These are phyloP conservation scores for Drosophila nigricruria DNA, from an alignment of 2,888 invertebrate species.

Conservation along the genomic window DNA sequence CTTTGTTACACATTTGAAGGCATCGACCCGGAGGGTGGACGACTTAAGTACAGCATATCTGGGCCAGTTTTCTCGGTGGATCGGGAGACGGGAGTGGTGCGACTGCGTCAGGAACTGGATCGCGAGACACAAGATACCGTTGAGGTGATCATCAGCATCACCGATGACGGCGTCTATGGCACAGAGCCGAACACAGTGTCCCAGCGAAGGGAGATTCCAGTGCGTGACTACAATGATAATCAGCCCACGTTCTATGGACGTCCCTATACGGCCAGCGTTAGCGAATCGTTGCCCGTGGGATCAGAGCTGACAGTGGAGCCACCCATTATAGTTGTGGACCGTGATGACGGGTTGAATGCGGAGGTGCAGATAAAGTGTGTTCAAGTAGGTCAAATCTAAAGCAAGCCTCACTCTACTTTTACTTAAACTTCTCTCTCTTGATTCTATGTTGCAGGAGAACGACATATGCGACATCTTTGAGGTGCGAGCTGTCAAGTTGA, in stretches of 20 bases:
- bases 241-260: constrained; percentile 90
- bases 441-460: constrained; percentile 85
- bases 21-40: constrained; percentile 91
- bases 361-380: constrained; percentile 89
- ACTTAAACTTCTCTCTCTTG: not conserved
- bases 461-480: constrained; percentile 90
- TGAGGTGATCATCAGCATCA: constrained; percentile 93
- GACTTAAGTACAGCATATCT: constrained; percentile 91
- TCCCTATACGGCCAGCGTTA: constrained; percentile 90
- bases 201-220: constrained; percentile 90
- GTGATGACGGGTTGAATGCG: constrained; percentile 90
- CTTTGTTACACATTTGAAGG: constrained; percentile 85
- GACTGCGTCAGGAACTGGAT: constrained; percentile 89
- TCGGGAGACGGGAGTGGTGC: constrained; percentile 90
- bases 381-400: constrained; percentile 83
- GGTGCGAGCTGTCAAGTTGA: constrained; percentile 88
- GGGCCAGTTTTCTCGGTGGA: constrained; percentile 94
- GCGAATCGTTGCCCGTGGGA: constrained; percentile 89
- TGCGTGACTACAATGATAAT: constrained; percentile 93
- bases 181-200: constrained; percentile 93
- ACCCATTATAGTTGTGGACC: constrained; percentile 89
- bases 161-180: constrained; percentile 90
- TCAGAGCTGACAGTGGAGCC: constrained; percentile 87
- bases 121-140: constrained; percentile 89
- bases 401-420: no score